A percentile compares a stretch with the other conserved stretches of the same genome.
Evolutionary conservation across 2,113 vertebrate genomes (phyloP).

Genomic region (Burhinus oedicnemus): DNA sequence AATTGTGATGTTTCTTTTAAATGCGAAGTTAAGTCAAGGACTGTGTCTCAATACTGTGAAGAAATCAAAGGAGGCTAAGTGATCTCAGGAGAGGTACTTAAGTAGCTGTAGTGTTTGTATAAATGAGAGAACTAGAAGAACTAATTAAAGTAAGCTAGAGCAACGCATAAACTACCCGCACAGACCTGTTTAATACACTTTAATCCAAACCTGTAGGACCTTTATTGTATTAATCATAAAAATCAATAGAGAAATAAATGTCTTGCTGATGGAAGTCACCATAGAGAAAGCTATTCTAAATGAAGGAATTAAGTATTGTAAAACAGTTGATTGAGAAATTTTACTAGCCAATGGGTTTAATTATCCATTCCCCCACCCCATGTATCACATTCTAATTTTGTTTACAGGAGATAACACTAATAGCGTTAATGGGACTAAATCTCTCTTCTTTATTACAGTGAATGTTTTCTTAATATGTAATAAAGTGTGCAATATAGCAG

Average conservation of each 20-base stretch:
- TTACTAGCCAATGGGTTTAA: not conserved
- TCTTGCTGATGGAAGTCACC: not conserved
- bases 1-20: not conserved
- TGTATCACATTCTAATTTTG: not conserved
- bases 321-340: not conserved
- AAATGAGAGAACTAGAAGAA: constrained; percentile 16
- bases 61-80: constrained; percentile 7
- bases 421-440: not conserved
- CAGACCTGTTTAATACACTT: not conserved
- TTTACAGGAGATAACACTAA: not conserved
- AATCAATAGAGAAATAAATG: not conserved
- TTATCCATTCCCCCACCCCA: not conserved
- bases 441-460: not conserved
- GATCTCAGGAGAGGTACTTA: constrained; percentile 35
- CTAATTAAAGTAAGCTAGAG: constrained; percentile 1
- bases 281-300: not conserved
- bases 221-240: not conserved
- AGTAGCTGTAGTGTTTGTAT: not conserved
- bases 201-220: not conserved
- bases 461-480: not conserved
- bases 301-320: not conserved
- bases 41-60: not conserved
- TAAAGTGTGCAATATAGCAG: not conserved
- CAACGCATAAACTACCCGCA: not conserved
- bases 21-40: not conserved